Percentiles rank a stretch among this genome's conserved stretches.
These are phyloP conservation scores for Fistularia commersonii DNA, from an alignment of 2,797 vertebrate genomes.

Conservation along the genomic window DNA sequence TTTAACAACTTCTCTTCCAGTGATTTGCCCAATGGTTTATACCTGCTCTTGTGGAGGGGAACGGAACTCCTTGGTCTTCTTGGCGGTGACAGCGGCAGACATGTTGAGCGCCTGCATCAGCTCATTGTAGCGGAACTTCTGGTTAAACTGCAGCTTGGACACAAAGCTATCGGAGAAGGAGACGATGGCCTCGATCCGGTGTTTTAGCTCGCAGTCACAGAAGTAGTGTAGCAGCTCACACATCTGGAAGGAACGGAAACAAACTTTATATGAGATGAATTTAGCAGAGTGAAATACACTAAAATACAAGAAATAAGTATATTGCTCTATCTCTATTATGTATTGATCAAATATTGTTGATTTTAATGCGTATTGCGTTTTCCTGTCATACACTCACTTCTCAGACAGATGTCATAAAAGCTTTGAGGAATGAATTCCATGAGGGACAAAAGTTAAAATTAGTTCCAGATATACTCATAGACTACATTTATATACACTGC, in stretches of 20 bases:
- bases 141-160: slow-evolving; percentile 93
- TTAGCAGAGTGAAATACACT: no score
- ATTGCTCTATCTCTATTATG: neutral
- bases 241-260: slow-evolving; percentile 77
- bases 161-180: slow-evolving; percentile 94
- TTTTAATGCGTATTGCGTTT: no score
- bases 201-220: slow-evolving; percentile 97
- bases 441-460: no score
- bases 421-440: no score
- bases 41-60: slow-evolving; percentile 99
- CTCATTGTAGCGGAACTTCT: slow-evolving; percentile 97
- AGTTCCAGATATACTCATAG: no score
- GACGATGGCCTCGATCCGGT: slow-evolving; percentile 94
- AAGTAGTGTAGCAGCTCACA: slow-evolving; percentile 97
- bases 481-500: no score
- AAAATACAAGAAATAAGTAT: no score
- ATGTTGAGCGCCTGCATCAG: slow-evolving; percentile 98
- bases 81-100: slow-evolving; percentile 96
- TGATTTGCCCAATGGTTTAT: neutral
- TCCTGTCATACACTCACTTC: no score
- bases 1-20: neutral
- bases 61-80: slow-evolving; percentile 96
- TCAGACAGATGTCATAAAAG: no score
- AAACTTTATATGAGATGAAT: neutral
- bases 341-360: no score